Conservation (phyloP, 2,888 invertebrate genomes). For the Chrysolina americana region DNA sequence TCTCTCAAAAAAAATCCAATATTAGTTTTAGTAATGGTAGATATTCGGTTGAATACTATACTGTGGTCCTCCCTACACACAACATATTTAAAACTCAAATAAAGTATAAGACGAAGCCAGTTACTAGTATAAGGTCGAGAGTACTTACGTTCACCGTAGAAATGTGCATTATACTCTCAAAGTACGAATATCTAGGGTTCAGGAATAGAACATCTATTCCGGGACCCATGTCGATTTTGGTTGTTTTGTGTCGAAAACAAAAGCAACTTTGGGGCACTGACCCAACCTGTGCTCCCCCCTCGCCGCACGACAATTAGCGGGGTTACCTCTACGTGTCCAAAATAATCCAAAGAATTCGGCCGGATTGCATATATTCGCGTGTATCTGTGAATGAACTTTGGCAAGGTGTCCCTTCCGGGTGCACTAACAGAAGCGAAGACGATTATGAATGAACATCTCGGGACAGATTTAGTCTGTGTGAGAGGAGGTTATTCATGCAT, state of each 20-base stretch:
- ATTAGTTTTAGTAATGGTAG: too few species aligned
- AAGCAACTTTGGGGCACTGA: constrained; percentile 46
- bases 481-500: constrained; percentile 58
- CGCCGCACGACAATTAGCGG: constrained; percentile 40
- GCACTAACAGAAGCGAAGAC: constrained; percentile 53
- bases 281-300: constrained; percentile 35
- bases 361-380: constrained; percentile 52
- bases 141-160: not conserved
- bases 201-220: constrained; percentile 46
- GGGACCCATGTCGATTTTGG: constrained; percentile 40
- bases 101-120: not conserved
- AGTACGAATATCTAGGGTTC: constrained; percentile 34
- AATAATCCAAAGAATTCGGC: constrained; percentile 60
- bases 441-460: constrained; percentile 63
- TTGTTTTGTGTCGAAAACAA: constrained; percentile 46
- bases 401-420: constrained; percentile 64
- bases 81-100: not conserved
- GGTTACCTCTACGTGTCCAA: constrained; percentile 42
- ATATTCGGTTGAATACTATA: too few species aligned
- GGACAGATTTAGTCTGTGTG: constrained; percentile 59
- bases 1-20: too few species aligned
- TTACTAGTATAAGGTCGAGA: not conserved
- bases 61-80: not conserved
- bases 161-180: constrained; percentile 2
- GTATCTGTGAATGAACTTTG: constrained; percentile 65